phyloP scores from a whole-genome alignment of 37 sponge, comb jelly and placozoan species.

The Spongia lamella region DNA sequence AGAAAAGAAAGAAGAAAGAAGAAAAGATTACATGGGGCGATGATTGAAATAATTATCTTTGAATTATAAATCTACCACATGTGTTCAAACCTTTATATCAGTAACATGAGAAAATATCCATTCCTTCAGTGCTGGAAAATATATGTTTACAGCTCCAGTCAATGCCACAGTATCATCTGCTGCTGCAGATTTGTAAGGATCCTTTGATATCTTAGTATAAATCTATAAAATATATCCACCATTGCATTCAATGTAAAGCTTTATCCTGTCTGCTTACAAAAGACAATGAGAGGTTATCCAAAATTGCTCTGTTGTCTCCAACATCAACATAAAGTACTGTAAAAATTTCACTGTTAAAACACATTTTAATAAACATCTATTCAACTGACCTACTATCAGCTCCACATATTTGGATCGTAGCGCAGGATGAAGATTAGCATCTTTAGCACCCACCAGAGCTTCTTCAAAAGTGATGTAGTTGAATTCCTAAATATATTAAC shows the following conservation, averaged over 20 bases:
- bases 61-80: too few relatives aligned
- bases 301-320: slow-evolving; percentile 55
- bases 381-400: slow-evolving; percentile 40
- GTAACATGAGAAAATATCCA: slow-evolving; percentile 41
- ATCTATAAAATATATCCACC: neutral
- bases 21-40: neutral
- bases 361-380: neutral
- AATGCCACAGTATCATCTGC: slow-evolving; percentile 34
- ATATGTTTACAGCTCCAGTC: slow-evolving; percentile 43
- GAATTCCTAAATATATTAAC: slow-evolving; percentile 8
- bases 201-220: slow-evolving; percentile 6
- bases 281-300: slow-evolving; percentile 60
- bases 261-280: slow-evolving; percentile 41
- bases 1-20: neutral
- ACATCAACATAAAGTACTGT: slow-evolving; percentile 70
- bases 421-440: slow-evolving; percentile 18
- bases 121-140: slow-evolving; percentile 45
- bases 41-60: too few relatives aligned
- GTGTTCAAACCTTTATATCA: neutral
- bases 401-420: slow-evolving; percentile 46
- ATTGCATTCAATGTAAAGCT: neutral
- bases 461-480: slow-evolving; percentile 37
- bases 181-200: slow-evolving; percentile 30
- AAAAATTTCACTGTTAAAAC: neutral
- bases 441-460: slow-evolving; percentile 32